Base-by-base conservation (phyloP, 92 coral and sea anemone genomes). In the Zoanthus solanderi region DNA sequence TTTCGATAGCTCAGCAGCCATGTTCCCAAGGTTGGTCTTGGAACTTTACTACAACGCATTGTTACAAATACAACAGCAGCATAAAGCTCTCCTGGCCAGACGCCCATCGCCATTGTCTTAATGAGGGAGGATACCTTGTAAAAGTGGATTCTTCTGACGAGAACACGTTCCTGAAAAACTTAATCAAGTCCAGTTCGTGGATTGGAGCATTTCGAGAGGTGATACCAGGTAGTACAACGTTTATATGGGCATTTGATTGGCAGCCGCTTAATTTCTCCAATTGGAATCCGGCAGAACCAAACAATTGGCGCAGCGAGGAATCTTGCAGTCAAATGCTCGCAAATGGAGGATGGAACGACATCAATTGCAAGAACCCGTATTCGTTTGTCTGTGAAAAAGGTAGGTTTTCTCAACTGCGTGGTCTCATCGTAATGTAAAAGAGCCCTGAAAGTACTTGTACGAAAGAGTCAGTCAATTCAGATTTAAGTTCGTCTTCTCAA, bases 381-480 rank as follows among this genome's bases (percentile, higher is more conserved):
- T 18, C 78, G 57, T 74, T 74, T 74, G 57, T 74, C 6, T 74
- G 78, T 28, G 78, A 74, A 74, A 74, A 74, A 74, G 78, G 78
- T 74, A 74, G 44, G 30, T 7, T 46, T 7, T 74, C 14, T 12
- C 66, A 58, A 58, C 2, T 37, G 17, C 4, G 13, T 4, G n/a
- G 17, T 58, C 66, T 5, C 12, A 2, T 12, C 6, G 66, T 14
- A 14, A 10, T 14, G 3, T 58, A 14, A 17, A 0, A 14, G 12
- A 5, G 17, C 6, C 66, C 23, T 58, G 28, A 12, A 58, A 14
- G 6, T 14, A 17, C 12, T 6, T 58, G 6, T 15, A 58, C 2
- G 14, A 14, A 14, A 15, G 17, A 14, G 6, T 17, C n/a, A 58
- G 28, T 58, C n/a, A 14, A 14, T 58, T 15, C 3, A 58, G 66